Percentiles rank a stretch among this genome's conserved stretches.
Evolutionary conservation across 2,797 vertebrate species (phyloP).

Genomic region (Rhadinocentrus ornatus): DNA sequence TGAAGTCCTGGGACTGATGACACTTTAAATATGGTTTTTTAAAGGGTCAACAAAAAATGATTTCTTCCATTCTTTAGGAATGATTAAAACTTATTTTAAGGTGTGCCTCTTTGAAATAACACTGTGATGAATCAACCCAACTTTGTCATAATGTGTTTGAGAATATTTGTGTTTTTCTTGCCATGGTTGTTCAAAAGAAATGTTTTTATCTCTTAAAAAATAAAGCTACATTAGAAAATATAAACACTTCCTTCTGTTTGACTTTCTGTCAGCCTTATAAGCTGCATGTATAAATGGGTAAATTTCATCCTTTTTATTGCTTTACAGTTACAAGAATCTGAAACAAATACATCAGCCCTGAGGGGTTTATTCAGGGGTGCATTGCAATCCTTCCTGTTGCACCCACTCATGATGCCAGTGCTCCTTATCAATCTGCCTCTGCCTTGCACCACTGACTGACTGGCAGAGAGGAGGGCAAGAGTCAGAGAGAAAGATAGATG

Average conservation of each 20-base stretch:
- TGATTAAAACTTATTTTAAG: slow-evolving; percentile 41
- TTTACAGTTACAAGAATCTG: not conserved
- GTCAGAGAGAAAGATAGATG: slow-evolving; percentile 54
- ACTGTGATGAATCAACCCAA: slow-evolving; percentile 38
- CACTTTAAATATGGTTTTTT: slow-evolving; percentile 31
- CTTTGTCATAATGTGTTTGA: slow-evolving; percentile 18
- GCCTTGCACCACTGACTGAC: slow-evolving; percentile 49
- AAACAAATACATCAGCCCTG: slow-evolving; percentile 1
- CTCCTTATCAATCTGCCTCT: slow-evolving; percentile 56
- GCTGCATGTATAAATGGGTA: not conserved
- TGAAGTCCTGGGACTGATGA: slow-evolving; percentile 15
- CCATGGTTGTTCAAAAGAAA: slow-evolving; percentile 20
- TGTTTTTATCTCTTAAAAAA: slow-evolving; percentile 65
- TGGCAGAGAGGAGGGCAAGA: slow-evolving; percentile 50
- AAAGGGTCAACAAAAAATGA: slow-evolving; percentile 29
- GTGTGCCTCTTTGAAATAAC: slow-evolving; percentile 42
- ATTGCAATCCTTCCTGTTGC: slow-evolving; percentile 44
- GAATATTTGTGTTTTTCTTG: slow-evolving; percentile 25
- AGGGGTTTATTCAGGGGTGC: slow-evolving; percentile 39
- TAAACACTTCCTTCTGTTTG: not conserved
- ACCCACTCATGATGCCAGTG: slow-evolving; percentile 43
- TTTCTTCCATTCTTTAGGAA: slow-evolving; percentile 26
- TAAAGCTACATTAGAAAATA: slow-evolving; percentile 49
- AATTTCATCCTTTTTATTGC: not conserved
- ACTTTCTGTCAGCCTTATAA: slow-evolving; percentile 8